Percentiles rank a stretch among this genome's conserved stretches.
Evolutionary conservation across 2,113 vertebrate genomes (phyloP).

Genomic region (Climacteris rufus): DNA sequence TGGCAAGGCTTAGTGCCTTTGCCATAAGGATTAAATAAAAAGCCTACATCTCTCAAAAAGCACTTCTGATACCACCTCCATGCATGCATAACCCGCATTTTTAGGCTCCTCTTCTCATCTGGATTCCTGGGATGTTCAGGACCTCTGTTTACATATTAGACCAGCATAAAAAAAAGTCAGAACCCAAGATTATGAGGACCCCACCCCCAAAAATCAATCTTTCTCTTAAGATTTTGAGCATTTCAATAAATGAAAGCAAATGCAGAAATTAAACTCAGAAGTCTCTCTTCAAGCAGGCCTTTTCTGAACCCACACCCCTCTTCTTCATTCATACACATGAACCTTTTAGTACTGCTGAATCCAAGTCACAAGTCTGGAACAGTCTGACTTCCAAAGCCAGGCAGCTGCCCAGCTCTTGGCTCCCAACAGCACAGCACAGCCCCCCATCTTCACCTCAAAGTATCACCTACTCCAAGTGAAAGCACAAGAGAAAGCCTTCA

Average conservation of each 20-base stretch:
- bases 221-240: not conserved
- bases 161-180: not conserved
- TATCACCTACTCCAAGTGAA: not conserved
- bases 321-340: not conserved
- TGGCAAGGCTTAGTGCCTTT: not conserved
- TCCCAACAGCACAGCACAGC: not conserved
- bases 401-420: not conserved
- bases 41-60: not conserved
- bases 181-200: not conserved
- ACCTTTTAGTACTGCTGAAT: not conserved
- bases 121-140: not conserved
- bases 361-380: not conserved
- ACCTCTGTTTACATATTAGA: not conserved
- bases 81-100: not conserved
- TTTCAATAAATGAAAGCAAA: not conserved
- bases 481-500: conserved; percentile 18
- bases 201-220: not conserved
- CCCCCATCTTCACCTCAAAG: not conserved
- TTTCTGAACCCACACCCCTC: not conserved
- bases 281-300: not conserved
- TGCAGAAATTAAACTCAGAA: not conserved
- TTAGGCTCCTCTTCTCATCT: not conserved
- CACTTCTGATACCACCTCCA: not conserved
- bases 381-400: not conserved
- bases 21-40: not conserved